Conservation (phyloP, 2,113 vertebrate species). For the Alethe diademata region DNA sequence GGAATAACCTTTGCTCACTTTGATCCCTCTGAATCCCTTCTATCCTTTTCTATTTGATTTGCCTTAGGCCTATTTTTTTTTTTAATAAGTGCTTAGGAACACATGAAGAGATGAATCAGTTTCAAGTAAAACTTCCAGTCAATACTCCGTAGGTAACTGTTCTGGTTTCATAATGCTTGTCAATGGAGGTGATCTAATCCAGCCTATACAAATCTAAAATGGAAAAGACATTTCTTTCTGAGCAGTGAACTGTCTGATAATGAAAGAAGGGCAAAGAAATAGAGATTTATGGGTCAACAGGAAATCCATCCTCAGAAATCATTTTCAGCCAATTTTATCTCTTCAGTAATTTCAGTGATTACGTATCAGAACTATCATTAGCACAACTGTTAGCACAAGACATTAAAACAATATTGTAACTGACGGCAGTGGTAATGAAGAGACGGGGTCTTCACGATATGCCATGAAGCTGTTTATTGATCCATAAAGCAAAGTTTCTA, state of each 20-base stretch:
- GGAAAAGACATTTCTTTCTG: background rate
- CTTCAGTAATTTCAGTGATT: background rate
- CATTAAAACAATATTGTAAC: background rate
- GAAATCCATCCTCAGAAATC: background rate
- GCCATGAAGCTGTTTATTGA: too few relatives aligned
- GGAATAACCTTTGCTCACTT: conserved; percentile 46
- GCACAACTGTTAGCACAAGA: background rate
- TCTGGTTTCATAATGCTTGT: background rate
- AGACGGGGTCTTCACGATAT: too few relatives aligned
- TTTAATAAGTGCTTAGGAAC: background rate
- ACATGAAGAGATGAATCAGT: conserved; percentile 40
- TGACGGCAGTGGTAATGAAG: too few relatives aligned
- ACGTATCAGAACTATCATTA: background rate
- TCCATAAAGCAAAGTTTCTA: too few relatives aligned
- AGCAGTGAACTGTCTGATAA: background rate
- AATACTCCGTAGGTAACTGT: background rate
- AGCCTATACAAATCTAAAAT: background rate
- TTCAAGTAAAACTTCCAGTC: background rate
- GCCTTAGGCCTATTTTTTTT: background rate
- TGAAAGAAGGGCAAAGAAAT: background rate
- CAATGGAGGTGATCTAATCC: background rate
- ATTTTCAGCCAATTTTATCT: background rate
- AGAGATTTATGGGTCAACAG: background rate
- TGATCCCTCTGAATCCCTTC: conserved; percentile 46
- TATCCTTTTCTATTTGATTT: conserved; percentile 39